Base-by-base conservation (phyloP, 2,113 vertebrate genomes). In the Triplophysa tibetana region DNA sequence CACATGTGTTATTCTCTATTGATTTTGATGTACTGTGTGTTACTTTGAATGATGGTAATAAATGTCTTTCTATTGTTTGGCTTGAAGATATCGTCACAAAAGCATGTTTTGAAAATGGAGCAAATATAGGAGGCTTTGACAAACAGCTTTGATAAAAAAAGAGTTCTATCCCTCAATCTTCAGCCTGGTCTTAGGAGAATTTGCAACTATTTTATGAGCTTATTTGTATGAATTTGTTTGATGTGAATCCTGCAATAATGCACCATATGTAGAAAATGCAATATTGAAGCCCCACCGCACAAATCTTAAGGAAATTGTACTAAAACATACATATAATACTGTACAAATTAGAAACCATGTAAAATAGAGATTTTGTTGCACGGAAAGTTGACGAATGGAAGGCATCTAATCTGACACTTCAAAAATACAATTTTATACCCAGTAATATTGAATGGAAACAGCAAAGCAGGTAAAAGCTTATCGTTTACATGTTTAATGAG, bases 21-120 rank as follows among this genome's bases (percentile, higher is more conserved):
- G 70, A 17, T 54, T 52, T 17, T 16, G 10, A 14, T 56, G 54
- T 56, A 58, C 16, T 48, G 33, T 38, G 7, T 75, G 56, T 63
- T 75, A 48, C 21, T 75, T 48, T 62, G 14, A 24, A 24, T 61
- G 33, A 56, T 70, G 14, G 14, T 61, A 62, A 61, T 75, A 62
- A 45, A 63, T 75, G 72, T 75, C 0, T 75, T 50, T 75, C 5
- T 58, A 45, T 48, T 75, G 73, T 45, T 48, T 26, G 41, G 54
- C 23, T 60, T 73, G 38, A 43, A 17, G 29, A 5, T 12, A 23
- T 60, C 17, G 33, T 73, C 41, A 43, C n/a, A 73, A 43, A 60
- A 73, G 8, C 6, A 43, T 1, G 43, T 43, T 8, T 70, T 21
- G 13, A 72, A 38, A 56, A 72, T 38, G 23, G 43, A 73, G 38